Base-by-base conservation (phyloP, 2,113 vertebrate genomes). In the Poicephalus meyeri region DNA sequence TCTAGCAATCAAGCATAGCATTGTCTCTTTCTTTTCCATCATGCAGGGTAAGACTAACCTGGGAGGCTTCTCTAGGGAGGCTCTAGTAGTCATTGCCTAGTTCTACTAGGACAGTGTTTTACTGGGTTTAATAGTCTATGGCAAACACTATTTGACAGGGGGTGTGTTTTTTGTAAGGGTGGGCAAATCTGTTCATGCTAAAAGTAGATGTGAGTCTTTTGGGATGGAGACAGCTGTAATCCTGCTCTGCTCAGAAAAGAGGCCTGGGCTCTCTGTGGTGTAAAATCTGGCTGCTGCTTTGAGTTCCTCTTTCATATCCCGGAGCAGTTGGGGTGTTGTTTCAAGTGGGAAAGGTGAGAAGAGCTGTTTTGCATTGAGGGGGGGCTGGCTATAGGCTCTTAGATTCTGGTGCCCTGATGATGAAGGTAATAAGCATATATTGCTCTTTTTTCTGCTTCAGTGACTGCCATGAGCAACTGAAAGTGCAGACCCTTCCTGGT, bases 41-140 rank as follows among this genome's bases (percentile, higher is more conserved):
- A 16, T 50, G 39, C 4, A 37, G n/a, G 4, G 15, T 29, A 12
- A 42, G 9, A 3, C 6, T 2, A 15, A 31, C 2, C 1, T 63
- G 35, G 28, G 6, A 61, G 6, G 9, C 8, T 44, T 52, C 26
- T 65, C 29, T 4, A 8, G 21, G 29, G 21, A 47, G 37, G 25
- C 4, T 41, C 12, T 84, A 37, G 1, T 31, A 28, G 33, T 9
- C 3, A 11, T 14, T 15, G 12, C 20, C 11, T 63, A 39, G 37
- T 39, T 39, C 37, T 35, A 58, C 25, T 12, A 84, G 63, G 41
- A 80, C 11, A 37, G 21, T 7, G 16, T 42, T 11, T 60, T 33
- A 24, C 0, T 37, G 19, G 11, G 16, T 61, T 60, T 21, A 52
- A 13, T 11, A 46, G 2, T 28, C 33, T 28, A 5, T 69, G 39